Evolutionary conservation across 2,797 vertebrate genomes (phyloP).

Genomic region (Phrynocephalus vlangalii): DNA sequence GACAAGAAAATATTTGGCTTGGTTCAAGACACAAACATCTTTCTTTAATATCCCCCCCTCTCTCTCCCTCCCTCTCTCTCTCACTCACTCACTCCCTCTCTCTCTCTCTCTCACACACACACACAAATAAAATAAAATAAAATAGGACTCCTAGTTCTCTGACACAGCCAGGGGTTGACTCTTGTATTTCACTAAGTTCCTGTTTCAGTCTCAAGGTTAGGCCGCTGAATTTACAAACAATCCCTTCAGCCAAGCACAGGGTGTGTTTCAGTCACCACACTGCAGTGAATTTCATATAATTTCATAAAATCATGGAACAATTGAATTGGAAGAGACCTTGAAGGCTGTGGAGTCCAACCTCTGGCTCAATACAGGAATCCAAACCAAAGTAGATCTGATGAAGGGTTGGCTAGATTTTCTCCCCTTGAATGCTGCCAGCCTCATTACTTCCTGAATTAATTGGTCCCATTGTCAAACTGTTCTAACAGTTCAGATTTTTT

Average conservation of each 20-base stretch:
- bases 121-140: not conserved
- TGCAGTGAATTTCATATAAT: not conserved
- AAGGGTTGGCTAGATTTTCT: too few species aligned
- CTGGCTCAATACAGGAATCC: too few species aligned
- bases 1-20: constrained; percentile 86
- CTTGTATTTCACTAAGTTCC: not conserved
- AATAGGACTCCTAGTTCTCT: not conserved
- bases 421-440: too few species aligned
- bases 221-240: not conserved
- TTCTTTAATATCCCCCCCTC: constrained; percentile 76
- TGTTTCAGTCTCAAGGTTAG: not conserved
- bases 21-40: constrained; percentile 78
- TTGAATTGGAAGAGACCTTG: too few species aligned
- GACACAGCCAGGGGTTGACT: not conserved
- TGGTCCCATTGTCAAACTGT: too few species aligned
- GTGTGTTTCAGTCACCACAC: not conserved
- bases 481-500: too few species aligned
- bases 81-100: too few species aligned
- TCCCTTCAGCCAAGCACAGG: not conserved
- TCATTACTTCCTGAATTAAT: too few species aligned
- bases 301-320: too few species aligned
- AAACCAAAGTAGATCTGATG: too few species aligned
- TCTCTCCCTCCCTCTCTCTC: not conserved
- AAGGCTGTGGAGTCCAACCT: too few species aligned
- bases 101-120: not conserved